Conservation (phyloP, 2,797 vertebrate species). For the Peromyscus eremicus region DNA sequence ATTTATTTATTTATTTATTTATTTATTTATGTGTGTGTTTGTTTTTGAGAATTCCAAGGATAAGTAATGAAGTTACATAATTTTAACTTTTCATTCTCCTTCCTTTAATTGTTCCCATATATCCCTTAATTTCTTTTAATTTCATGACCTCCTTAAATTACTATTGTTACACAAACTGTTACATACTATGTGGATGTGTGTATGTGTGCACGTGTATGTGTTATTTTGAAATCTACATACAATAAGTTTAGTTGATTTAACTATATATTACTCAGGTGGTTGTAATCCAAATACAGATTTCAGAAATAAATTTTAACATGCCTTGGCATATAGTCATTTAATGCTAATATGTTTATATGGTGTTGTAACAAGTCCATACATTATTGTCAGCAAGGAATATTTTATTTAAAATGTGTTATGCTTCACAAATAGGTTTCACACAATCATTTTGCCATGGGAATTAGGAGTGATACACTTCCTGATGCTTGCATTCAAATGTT, state of each 20-base stretch:
- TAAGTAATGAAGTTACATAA: background rate
- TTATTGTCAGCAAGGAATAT: background rate
- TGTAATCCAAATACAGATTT: background rate
- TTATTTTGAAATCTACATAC: background rate
- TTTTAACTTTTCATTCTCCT: background rate
- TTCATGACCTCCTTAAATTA: background rate
- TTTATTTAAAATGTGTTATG: background rate
- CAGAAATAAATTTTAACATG: background rate
- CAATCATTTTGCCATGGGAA: background rate
- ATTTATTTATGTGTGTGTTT: background rate
- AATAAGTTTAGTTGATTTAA: background rate
- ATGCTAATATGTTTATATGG: background rate
- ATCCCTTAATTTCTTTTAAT: background rate
- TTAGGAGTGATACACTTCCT: background rate
- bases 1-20: background rate
- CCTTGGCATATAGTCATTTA: background rate
- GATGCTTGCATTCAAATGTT: too few species aligned
- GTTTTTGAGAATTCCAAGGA: background rate
- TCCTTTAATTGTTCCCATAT: background rate
- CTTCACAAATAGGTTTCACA: background rate
- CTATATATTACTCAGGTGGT: background rate
- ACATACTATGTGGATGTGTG: background rate
- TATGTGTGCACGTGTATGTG: too few species aligned
- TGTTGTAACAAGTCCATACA: background rate
- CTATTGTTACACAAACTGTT: background rate